Evolutionary conservation across 2,797 vertebrate species (phyloP), one percentile per base, ranked within the genome.

Genomic region (Helostoma temminkii): DNA sequence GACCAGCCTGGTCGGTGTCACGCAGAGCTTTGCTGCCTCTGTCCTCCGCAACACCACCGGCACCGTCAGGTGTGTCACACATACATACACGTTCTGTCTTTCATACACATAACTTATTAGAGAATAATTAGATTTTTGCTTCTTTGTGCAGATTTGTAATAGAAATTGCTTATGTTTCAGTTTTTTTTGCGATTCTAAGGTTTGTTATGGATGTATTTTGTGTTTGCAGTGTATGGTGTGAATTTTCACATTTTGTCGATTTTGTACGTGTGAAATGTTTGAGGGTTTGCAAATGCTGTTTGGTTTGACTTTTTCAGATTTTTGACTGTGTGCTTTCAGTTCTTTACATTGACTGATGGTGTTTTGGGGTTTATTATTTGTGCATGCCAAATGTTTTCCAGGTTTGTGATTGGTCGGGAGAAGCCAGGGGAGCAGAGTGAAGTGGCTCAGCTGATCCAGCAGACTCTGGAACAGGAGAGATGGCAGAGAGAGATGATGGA

Each of bases 401-500:
- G 98, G 85, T 98, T 99, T 84, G 92, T 98, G 83, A 98, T 99
- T 65, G 97, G 97, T 18, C 93, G 97, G 43, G 98, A 99, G 92
- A 97, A 97, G 88, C 98, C 98, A 0, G 98, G 98, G 1, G 97
- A 99, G 86, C 97, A 98, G 93, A 99, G 98, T 0, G 98, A 99
- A 86, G 98, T 99, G 88, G 97, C 97, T 0, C 97, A 98, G 93
- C 93, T 99, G 80, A 99, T 99, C 89, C 97, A 98, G 86, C 97
- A 99, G 93, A 99, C 98, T 0, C 91, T 99, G 89, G 98, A 99
- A 50, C 98, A 99, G 90, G 98, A 99, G 89, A 90, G 94, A 26
- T 98, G 98, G 97, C 97, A 99, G 91, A 91, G 96, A 56, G 97
- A 99, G 91, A 96, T 97, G 96, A 97, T 99, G 90, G 97, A 99